Conservation (phyloP, 2,888 invertebrate genomes). For the Bugulina stolonifera region DNA sequence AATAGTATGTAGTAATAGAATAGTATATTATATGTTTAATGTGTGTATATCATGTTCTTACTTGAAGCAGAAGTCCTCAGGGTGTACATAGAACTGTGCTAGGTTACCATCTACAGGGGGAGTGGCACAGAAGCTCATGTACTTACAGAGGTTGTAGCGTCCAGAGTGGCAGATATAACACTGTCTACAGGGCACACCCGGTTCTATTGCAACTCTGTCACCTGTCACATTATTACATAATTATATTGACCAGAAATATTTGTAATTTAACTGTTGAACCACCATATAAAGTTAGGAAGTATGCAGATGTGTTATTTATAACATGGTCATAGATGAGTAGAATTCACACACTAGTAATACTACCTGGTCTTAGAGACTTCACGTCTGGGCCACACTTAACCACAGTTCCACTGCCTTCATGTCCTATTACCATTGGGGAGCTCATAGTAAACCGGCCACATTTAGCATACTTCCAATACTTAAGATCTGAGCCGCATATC, state of each 20-base stretch:
- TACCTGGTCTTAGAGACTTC: slow-evolving; percentile 35
- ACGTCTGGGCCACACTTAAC: slow-evolving; percentile 35
- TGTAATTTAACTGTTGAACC: too few species aligned
- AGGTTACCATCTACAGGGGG: slow-evolving; percentile 40
- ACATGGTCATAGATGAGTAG: too few species aligned
- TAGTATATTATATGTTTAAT: too few species aligned
- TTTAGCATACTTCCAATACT: slow-evolving; percentile 38
- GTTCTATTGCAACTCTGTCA: slow-evolving; percentile 41
- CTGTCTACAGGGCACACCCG: slow-evolving; percentile 38
- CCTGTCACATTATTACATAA: too few species aligned
- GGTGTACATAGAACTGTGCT: slow-evolving; percentile 35
- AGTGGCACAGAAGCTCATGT: slow-evolving; percentile 43
- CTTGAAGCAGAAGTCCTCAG: slow-evolving; percentile 43
- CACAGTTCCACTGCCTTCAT: slow-evolving; percentile 40
- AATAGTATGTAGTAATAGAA: too few species aligned
- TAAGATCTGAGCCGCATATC: slow-evolving; percentile 42
- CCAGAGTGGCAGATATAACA: slow-evolving; percentile 38
- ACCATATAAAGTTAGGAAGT: too few species aligned
- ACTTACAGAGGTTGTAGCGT: slow-evolving; percentile 39
- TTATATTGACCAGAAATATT: too few species aligned
- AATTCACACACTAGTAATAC: neutral
- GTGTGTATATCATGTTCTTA: too few species aligned
- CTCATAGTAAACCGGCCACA: slow-evolving; percentile 36
- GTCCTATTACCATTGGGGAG: slow-evolving; percentile 39
- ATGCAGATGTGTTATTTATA: too few species aligned